Evolutionary conservation across 2,797 vertebrate genomes (phyloP), one percentile per base, ranked within the genome.

Genomic region (Microctenopoma lineatum): DNA sequence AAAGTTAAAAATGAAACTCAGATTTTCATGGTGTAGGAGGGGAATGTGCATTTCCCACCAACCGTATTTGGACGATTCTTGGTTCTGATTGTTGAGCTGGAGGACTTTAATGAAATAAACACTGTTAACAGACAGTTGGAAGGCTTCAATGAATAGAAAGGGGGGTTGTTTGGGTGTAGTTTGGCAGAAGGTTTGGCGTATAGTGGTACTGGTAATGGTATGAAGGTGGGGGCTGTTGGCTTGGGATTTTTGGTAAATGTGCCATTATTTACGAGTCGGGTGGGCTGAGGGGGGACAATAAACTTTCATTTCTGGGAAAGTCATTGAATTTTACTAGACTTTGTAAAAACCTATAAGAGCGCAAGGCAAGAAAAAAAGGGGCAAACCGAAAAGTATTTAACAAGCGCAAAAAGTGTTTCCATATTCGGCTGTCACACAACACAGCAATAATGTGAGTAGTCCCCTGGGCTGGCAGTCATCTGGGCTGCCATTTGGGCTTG

Each of bases 231-330:
- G 79, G 75, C 58, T 26, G 83, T 66, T 63, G 55, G 82, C 77
- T 79, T 70, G 63, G 66, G 73, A 76, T 77, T 82, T 88, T 91
- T 92, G 85, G 86, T 90, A 87, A 93, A 92, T 87, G 80, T 85
- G 83, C 88, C 85, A 73, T 85, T 83, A 87, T 85, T 90, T 92
- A 88, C 50, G 83, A 89, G 90, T 75, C 63, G 79, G 81, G 85
- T 77, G 88, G 87, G 88, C 75, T 84, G 75, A 84, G 78, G 80
- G 80, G 87, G 82, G 82, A 86, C 91, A 91, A 92, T 94, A 94
- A 94, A 94, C 82, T 84, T 78, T 77, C 38, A 84, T 88, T 94
- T 94, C 92, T 93, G 92, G 93, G 91, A 94, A 94, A 92, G 77
- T 70, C 85, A 92, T 92, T 92, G 53, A 9, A 80, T 89, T 94